Evolutionary conservation across 2,797 vertebrate species (phyloP).

Genomic region (Molossus alvarezi): DNA sequence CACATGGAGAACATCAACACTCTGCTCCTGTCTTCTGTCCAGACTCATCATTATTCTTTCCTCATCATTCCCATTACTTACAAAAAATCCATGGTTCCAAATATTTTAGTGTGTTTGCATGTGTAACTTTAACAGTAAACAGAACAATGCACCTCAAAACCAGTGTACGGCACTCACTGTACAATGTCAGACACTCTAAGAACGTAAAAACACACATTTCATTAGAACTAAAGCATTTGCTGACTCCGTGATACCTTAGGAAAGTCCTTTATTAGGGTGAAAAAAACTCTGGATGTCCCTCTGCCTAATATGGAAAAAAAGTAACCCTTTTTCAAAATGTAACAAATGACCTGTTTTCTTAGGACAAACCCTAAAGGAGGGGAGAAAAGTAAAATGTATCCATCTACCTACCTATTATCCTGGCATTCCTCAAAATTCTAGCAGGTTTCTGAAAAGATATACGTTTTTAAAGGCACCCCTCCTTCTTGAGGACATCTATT

Average conservation of each 20-base stretch:
- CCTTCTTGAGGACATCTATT: conserved; percentile 84
- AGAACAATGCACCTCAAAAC: conserved; percentile 48
- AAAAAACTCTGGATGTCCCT: not conserved
- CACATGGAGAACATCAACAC: not conserved
- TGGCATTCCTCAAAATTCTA: conserved; percentile 34
- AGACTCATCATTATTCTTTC: not conserved
- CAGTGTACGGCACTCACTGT: not conserved
- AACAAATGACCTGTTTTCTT: conserved; percentile 3
- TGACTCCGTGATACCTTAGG: conserved; percentile 15
- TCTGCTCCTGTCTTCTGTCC: not conserved
- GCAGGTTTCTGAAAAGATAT: conserved; percentile 72
- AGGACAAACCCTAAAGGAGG: conserved; percentile 11
- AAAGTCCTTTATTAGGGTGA: conserved; percentile 48
- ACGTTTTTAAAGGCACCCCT: conserved; percentile 73
- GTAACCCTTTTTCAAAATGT: conserved; percentile 18
- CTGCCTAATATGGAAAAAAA: not conserved
- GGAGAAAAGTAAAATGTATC: not conserved
- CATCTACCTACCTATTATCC: conserved; percentile 5
- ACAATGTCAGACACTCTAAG: conserved; percentile 23
- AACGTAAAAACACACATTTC: not conserved
- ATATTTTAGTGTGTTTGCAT: not conserved
- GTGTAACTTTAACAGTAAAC: not conserved
- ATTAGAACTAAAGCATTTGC: conserved; percentile 21
- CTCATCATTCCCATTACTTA: not conserved
- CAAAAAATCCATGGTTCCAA: not conserved